These are phyloP conservation scores for Okamejei kenojei DNA, from an alignment of 2,797 vertebrate genomes.

Conservation along the genomic window DNA sequence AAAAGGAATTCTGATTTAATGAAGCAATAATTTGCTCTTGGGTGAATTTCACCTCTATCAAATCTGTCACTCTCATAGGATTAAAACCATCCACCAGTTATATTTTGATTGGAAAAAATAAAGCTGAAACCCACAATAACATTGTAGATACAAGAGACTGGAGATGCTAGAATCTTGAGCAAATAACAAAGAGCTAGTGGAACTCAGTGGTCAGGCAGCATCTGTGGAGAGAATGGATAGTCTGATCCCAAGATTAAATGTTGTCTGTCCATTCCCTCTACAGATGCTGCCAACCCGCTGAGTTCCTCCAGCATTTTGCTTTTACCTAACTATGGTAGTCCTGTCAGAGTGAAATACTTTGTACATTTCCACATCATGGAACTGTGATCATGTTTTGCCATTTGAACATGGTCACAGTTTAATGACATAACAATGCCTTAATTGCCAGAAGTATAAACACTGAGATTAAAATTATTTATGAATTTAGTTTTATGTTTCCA, in stretches of 20 bases:
- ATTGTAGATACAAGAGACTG: background rate
- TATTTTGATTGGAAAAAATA: background rate
- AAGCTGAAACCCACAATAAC: background rate
- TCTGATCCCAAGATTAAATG: too few species aligned
- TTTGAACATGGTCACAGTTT: background rate
- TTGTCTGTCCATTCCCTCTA: too few species aligned
- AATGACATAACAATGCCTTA: background rate
- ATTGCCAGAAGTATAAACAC: background rate
- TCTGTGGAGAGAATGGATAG: too few species aligned
- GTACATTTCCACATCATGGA: constrained; percentile 11
- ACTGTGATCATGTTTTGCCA: background rate
- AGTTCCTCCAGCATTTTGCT: too few species aligned
- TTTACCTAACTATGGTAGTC: background rate
- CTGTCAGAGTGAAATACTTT: background rate
- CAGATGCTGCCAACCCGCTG: too few species aligned
- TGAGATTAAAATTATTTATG: background rate
- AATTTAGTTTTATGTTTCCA: constrained; percentile 2
- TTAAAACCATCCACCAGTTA: background rate
- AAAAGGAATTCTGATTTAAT: background rate
- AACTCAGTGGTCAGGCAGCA: too few species aligned
- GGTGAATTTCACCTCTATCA: background rate
- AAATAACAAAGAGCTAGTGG: too few species aligned
- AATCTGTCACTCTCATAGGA: background rate
- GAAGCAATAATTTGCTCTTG: background rate
- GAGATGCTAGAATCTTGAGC: too few species aligned